Evolutionary conservation across 2,113 vertebrate species (phyloP).

Genomic region (Condylura cristata): DNA sequence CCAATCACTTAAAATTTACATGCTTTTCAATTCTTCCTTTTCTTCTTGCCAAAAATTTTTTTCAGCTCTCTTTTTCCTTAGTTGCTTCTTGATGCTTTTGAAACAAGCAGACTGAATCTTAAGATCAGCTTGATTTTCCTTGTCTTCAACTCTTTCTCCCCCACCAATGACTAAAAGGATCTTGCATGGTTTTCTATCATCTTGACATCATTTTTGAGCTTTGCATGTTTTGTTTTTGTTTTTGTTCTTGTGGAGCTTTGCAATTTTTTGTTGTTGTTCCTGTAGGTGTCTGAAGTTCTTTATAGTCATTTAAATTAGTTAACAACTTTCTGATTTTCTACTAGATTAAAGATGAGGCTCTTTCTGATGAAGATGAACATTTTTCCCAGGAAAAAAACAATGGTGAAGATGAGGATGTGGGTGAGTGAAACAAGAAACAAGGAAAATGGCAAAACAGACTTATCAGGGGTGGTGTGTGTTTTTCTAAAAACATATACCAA

Average conservation of each 20-base stretch:
- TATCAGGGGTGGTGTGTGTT: not conserved
- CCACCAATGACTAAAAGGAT: not conserved
- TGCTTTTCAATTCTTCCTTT: not conserved
- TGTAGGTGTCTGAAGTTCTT: not conserved
- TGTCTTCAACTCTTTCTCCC: not conserved
- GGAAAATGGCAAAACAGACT: not conserved
- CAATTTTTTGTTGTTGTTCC: not conserved
- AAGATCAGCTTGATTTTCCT: not conserved
- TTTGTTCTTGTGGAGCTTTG: not conserved
- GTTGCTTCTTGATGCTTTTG: not conserved
- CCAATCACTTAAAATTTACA: not conserved
- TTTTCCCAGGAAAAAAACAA: conserved; percentile 60
- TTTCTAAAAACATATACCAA: not conserved
- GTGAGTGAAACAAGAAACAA: conserved; percentile 73
- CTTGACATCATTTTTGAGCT: not conserved
- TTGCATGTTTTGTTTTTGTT: not conserved
- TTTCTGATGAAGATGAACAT: conserved; percentile 76
- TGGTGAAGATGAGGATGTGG: conserved; percentile 82
- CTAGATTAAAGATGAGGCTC: conserved; percentile 78
- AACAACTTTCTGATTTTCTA: conserved; percentile 4
- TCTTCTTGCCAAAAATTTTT: not conserved
- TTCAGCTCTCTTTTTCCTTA: not conserved
- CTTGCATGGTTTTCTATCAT: not conserved
- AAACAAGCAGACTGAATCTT: not conserved
- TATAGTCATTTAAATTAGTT: not conserved